Percentiles rank a stretch among this genome's conserved stretches.
Evolutionary conservation across 2,113 vertebrate species (phyloP).

Genomic region (Hypanus sabinus): DNA sequence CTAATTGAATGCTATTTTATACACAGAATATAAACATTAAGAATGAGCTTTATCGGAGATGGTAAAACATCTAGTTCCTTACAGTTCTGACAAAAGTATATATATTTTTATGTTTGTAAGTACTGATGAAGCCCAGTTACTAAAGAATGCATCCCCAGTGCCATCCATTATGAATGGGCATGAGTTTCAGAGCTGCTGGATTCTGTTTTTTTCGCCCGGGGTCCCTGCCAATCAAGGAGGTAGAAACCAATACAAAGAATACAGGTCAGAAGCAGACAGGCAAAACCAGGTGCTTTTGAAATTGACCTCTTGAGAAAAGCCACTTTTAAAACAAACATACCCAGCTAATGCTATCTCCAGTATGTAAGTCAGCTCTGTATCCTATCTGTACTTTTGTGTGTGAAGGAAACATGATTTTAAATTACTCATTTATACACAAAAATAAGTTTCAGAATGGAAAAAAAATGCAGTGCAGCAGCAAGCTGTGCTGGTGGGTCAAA

Average conservation of each 20-base stretch:
- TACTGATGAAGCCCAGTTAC: neutral
- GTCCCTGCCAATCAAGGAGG: neutral
- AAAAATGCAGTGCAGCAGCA: neutral
- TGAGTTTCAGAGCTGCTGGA: neutral
- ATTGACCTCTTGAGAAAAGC: neutral
- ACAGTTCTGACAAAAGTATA: neutral
- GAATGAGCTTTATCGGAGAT: neutral
- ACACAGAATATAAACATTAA: neutral
- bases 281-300: neutral
- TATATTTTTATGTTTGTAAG: neutral
- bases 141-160: slow-evolving; percentile 15
- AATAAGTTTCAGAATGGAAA: neutral
- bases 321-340: neutral
- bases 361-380: neutral
- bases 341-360: no score
- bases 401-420: neutral
- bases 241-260: neutral
- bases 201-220: neutral
- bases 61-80: neutral
- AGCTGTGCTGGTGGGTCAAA: neutral
- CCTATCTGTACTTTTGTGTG: neutral
- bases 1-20: neutral
- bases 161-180: slow-evolving; percentile 19
- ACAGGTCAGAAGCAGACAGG: neutral
- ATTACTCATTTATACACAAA: neutral